Percentiles rank a stretch among this genome's conserved stretches.
These are phyloP conservation scores for Dipodomys merriami DNA, from an alignment of 2,113 vertebrate genomes.

Conservation along the genomic window DNA sequence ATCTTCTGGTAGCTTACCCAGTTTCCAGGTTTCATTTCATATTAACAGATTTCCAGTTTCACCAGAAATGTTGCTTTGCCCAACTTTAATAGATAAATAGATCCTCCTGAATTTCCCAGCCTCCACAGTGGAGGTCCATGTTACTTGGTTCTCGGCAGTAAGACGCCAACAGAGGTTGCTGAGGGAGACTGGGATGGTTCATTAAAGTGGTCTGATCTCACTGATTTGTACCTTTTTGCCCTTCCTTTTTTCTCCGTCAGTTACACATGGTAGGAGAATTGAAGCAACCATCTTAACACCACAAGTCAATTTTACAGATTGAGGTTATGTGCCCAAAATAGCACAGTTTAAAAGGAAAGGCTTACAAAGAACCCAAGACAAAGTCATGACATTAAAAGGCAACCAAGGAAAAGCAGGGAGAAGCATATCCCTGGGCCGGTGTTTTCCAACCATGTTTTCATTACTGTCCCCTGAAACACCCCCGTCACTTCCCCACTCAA, in stretches of 20 bases:
- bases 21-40: neutral
- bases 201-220: neutral
- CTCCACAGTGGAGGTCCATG: neutral
- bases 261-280: neutral
- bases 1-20: neutral
- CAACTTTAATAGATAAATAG: neutral
- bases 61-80: neutral
- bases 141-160: neutral
- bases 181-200: neutral
- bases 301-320: neutral
- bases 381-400: neutral
- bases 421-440: neutral
- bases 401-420: neutral
- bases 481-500: neutral
- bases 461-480: neutral
- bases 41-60: slow-evolving; percentile 23
- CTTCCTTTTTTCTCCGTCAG: neutral
- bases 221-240: neutral
- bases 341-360: neutral
- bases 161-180: neutral
- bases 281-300: neutral
- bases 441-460: neutral
- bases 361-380: neutral
- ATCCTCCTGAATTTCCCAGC: neutral
- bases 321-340: neutral